A percentile compares a stretch with the other conserved stretches of the same genome.
Evolutionary conservation across 2,888 invertebrate genomes (phyloP).

Genomic region (Polydrusus cervinus): DNA sequence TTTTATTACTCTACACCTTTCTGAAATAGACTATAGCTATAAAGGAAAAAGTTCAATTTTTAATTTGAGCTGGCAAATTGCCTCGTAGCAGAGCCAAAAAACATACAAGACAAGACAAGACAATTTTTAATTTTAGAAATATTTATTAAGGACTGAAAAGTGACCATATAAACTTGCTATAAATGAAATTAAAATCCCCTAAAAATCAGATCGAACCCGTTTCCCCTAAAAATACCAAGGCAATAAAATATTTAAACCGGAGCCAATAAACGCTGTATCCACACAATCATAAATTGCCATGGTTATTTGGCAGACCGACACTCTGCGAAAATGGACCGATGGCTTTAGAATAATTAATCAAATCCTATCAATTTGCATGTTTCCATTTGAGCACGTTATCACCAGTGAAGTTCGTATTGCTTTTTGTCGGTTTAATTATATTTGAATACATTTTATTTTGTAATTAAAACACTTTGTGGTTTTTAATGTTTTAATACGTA

Average conservation of each 20-base stretch:
- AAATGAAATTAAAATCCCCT: not conserved
- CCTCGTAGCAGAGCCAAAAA: no score
- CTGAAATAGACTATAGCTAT: no score
- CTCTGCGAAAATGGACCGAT: conserved; percentile 18
- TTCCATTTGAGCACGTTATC: conserved; percentile 22
- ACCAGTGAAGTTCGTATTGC: conserved; percentile 11
- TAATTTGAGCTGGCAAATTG: no score
- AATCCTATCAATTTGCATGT: conserved; percentile 30
- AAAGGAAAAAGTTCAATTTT: no score
- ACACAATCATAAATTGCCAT: conserved; percentile 33
- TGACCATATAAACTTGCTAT: no score
- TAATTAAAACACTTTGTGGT: no score
- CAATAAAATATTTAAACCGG: conserved; percentile 25
- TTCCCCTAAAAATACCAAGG: not conserved
- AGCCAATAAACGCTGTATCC: conserved; percentile 25
- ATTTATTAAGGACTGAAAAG: no score
- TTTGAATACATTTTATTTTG: no score
- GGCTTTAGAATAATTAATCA: conserved; percentile 32
- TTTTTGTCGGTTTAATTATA: conserved; percentile 11
- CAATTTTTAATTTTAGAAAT: no score
- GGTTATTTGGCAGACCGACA: conserved; percentile 14
- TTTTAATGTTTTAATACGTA: no score
- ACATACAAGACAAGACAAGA: no score
- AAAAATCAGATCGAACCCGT: not conserved
- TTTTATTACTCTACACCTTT: no score